phyloP scores from a whole-genome alignment of 92 coral and sea anemone genomes.

The Chrysogorgia sp. region DNA sequence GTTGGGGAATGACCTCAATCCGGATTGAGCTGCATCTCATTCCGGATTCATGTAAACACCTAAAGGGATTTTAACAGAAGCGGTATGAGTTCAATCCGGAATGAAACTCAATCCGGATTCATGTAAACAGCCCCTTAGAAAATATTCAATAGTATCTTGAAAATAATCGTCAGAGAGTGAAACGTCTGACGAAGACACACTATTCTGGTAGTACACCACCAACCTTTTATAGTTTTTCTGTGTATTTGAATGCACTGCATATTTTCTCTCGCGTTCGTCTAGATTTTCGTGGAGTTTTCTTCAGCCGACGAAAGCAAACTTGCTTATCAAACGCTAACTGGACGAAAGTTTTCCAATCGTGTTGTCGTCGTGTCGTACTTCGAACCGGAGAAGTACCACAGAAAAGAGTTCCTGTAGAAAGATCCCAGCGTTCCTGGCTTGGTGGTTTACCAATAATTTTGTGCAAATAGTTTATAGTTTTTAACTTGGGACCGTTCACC shows the following conservation, averaged over 20 bases:
- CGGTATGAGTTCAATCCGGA: too few species aligned
- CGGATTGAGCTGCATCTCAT: too few species aligned
- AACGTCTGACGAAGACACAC: not conserved
- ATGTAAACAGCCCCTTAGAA: too few species aligned
- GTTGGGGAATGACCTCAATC: too few species aligned
- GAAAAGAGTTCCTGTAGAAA: conserved; percentile 64
- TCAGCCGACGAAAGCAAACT: conserved; percentile 71
- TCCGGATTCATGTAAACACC: too few species aligned
- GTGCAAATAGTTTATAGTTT: not conserved
- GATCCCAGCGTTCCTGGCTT: not conserved
- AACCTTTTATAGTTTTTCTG: not conserved
- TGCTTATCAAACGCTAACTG: conserved; percentile 92
- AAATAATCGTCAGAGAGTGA: too few species aligned
- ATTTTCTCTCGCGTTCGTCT: conserved; percentile 3
- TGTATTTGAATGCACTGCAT: not conserved
- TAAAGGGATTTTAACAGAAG: too few species aligned
- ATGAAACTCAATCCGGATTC: too few species aligned
- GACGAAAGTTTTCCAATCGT: conserved; percentile 97
- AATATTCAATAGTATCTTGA: too few species aligned
- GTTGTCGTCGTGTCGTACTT: conserved; percentile 92
- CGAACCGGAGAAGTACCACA: conserved; percentile 69
- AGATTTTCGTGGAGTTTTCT: conserved; percentile 90
- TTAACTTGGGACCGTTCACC: too few species aligned
- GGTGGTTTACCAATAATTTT: too few species aligned
- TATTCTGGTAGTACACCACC: not conserved